These are phyloP conservation scores for Oncorhynchus gorbuscha DNA, from an alignment of 2,113 vertebrate species.

Conservation along the genomic window DNA sequence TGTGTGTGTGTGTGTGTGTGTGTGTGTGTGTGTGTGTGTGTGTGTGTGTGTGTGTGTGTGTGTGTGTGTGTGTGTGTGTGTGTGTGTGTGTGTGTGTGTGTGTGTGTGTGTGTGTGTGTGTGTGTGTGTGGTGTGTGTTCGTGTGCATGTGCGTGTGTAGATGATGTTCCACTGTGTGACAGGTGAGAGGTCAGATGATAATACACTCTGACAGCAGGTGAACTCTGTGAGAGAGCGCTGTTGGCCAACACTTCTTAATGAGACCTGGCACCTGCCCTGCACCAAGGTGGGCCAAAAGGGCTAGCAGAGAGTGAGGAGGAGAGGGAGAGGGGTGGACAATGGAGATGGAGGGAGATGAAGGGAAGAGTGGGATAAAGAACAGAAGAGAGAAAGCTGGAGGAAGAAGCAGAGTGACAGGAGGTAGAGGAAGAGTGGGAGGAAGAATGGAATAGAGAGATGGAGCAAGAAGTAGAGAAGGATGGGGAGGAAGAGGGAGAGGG, in stretches of 20 bases:
- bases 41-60: no score
- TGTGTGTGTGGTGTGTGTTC: neutral
- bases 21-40: neutral
- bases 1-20: constrained; percentile 1
- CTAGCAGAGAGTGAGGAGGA: neutral
- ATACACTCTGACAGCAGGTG: constrained; percentile 26
- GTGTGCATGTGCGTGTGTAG: neutral
- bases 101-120: neutral
- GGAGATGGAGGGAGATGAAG: neutral
- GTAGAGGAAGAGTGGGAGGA: constrained; percentile 28
- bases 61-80: no score
- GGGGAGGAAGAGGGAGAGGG: neutral
- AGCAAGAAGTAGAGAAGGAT: neutral
- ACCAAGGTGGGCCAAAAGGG: constrained; percentile 11
- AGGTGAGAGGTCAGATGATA: constrained; percentile 43
- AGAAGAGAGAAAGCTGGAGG: constrained; percentile 33
- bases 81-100: neutral
- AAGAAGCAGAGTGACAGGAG: constrained; percentile 24
- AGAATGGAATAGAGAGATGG: constrained; percentile 27
- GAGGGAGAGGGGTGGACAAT: neutral
- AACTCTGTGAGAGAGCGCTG: constrained; percentile 26
- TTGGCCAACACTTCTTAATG: constrained; percentile 45
- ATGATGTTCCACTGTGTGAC: constrained; percentile 5
- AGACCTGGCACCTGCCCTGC: constrained; percentile 55
- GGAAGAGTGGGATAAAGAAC: constrained; percentile 19